phyloP scores from a whole-genome alignment of 2,797 vertebrate species.

The Luscinia megarhynchos region DNA sequence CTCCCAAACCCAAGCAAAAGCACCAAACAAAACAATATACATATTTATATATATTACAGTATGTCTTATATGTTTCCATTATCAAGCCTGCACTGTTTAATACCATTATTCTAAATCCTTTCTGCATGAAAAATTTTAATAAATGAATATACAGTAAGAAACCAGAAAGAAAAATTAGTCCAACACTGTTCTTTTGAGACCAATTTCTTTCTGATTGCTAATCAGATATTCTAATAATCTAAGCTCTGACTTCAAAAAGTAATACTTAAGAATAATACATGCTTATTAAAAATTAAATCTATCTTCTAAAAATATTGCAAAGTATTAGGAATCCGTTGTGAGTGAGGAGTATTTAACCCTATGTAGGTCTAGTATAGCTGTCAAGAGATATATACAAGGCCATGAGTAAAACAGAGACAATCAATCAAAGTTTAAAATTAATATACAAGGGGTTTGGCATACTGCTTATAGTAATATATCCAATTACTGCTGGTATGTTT shows the following conservation, averaged over 20 bases:
- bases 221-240: neutral
- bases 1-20: neutral
- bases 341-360: neutral
- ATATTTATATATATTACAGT: neutral
- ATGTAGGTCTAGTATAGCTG: neutral
- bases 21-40: neutral
- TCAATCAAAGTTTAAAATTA: constrained; percentile 72
- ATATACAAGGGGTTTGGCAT: constrained; percentile 63
- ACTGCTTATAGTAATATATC: constrained; percentile 74
- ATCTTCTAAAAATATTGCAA: neutral
- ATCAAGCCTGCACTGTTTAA: neutral
- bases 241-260: neutral
- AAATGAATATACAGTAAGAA: neutral
- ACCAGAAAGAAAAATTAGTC: neutral
- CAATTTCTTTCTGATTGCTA: neutral
- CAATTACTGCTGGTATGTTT: constrained; percentile 76
- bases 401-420: constrained; percentile 52
- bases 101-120: neutral
- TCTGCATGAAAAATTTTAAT: neutral
- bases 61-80: neutral
- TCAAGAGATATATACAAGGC: constrained; percentile 34
- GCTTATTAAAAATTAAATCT: neutral
- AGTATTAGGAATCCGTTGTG: neutral
- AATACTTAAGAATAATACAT: neutral
- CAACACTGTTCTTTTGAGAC: neutral